These are phyloP conservation scores for Orchestia grillus DNA, from an alignment of 1,140 invertebrate genomes.

Conservation along the genomic window DNA sequence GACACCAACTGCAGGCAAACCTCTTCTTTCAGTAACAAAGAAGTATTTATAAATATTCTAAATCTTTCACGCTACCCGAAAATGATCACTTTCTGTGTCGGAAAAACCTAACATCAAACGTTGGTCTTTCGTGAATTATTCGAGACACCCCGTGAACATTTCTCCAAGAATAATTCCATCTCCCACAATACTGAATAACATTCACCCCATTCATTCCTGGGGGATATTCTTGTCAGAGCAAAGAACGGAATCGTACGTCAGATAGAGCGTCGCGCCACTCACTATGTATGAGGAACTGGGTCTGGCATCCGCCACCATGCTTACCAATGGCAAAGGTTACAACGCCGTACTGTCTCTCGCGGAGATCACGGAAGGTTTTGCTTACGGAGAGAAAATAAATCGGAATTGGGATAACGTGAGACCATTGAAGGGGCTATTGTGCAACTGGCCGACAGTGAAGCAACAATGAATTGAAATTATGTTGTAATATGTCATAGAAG, in stretches of 20 bases:
- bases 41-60: no score
- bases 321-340: neutral
- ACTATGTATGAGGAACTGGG: neutral
- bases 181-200: neutral
- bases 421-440: no score
- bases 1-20: no score
- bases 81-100: no score
- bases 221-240: neutral
- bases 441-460: no score
- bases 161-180: neutral
- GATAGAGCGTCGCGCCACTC: neutral
- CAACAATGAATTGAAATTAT: no score
- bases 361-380: neutral
- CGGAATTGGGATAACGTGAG: neutral
- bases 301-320: neutral
- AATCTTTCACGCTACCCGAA: no score
- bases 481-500: no score
- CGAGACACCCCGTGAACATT: neutral
- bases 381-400: neutral
- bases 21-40: no score
- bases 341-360: neutral
- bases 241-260: neutral
- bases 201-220: neutral
- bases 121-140: no score
- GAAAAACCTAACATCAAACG: no score